These are phyloP conservation scores for Nymphalis io DNA, from an alignment of 1,140 invertebrate species.

Conservation along the genomic window DNA sequence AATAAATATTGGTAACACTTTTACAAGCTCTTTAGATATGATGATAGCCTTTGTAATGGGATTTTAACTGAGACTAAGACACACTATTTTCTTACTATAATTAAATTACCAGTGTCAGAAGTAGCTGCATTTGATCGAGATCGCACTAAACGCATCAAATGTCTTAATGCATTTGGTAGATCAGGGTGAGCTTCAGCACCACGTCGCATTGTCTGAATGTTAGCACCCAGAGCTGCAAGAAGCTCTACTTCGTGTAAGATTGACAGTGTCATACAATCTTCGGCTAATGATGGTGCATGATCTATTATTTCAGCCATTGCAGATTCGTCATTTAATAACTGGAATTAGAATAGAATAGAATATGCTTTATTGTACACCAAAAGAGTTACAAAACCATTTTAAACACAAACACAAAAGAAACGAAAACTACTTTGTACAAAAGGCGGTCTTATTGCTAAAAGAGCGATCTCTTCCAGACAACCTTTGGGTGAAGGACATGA, in stretches of 20 bases:
- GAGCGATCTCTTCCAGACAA: too few species aligned
- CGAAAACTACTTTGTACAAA: too few species aligned
- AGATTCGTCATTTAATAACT: slow-evolving; percentile 71
- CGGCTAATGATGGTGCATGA: slow-evolving; percentile 60
- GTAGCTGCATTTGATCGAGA: slow-evolving; percentile 48
- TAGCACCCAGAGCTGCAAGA: slow-evolving; percentile 67
- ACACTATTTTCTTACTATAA: too few species aligned
- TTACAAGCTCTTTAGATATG: too few species aligned
- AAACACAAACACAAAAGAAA: too few species aligned
- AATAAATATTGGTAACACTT: too few species aligned
- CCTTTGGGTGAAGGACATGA: too few species aligned
- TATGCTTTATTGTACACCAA: too few species aligned
- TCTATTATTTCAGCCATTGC: slow-evolving; percentile 71
- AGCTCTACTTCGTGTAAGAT: slow-evolving; percentile 73
- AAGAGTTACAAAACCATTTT: too few species aligned
- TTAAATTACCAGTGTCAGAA: slow-evolving; percentile 55
- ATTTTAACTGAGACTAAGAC: too few species aligned
- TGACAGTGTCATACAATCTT: slow-evolving; percentile 68
- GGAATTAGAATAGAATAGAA: slow-evolving; percentile 18
- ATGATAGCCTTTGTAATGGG: too few species aligned
- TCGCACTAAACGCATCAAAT: slow-evolving; percentile 57
- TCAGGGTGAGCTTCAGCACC: slow-evolving; percentile 66
- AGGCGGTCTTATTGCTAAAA: too few species aligned
- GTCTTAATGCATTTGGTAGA: slow-evolving; percentile 59
- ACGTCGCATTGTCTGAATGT: slow-evolving; percentile 68